Evolutionary conservation across 2,113 vertebrate species (phyloP), one percentile per base, ranked within the genome.

Genomic region (Nothobranchius kuhntae): DNA sequence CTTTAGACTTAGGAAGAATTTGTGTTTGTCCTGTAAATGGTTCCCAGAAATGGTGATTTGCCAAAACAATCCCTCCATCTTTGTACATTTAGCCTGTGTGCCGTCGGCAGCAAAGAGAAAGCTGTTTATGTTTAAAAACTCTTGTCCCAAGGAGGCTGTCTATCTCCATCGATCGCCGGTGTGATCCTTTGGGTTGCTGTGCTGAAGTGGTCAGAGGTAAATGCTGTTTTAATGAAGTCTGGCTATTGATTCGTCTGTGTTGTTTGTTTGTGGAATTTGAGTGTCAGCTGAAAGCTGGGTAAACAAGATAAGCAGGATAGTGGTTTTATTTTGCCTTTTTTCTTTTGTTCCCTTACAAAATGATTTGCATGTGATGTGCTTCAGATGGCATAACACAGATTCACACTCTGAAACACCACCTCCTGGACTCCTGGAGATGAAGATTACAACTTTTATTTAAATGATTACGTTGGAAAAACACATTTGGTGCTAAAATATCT

Each of bases 401-500:
- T 12, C 35, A 35, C 54, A 58, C 13, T 36, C n/a, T 24, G 53
- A 62, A 82, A 82, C 30, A 3, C 65, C 50, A 13, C 68, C 63
- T 26, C 53, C 59, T 52, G 61, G 58, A 71, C 45, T 65, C 64
- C 61, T 52, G 61, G 75, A 80, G 81, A 66, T 38, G 59, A 62
- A 9, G 58, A 69, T 50, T 68, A 69, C 35, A 55, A 46, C 42
- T 60, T 82, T 87, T 69, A 46, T 75, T 73, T 64, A 47, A 86
- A 82, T 86, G 86, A 87, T 89, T 83, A 71, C 62, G 69, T 71
- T 52, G 75, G 40, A 56, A n/a, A 82, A 86, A 84, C 73, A 50
- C 72, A 71, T 85, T 78, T 72, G 57, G 76, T 80, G 78, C 83
- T 74, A 84, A 89, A 87, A 88, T 76, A 75, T 73, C 78, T 78